phyloP scores from a whole-genome alignment of 2,113 vertebrate species.

The Agelaius phoeniceus region DNA sequence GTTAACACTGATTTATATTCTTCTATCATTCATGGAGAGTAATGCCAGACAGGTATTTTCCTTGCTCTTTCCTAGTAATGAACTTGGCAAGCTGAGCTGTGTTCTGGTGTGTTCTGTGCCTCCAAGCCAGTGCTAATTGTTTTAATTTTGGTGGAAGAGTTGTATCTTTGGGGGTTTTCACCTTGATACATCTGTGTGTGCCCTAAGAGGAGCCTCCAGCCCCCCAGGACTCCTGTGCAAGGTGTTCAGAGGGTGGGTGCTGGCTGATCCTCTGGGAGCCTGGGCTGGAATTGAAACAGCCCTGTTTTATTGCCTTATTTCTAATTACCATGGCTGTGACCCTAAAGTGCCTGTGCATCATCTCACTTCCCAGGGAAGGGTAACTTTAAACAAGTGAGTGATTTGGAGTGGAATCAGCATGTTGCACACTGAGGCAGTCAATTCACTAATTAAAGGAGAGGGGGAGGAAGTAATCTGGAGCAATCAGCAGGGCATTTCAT shows the following conservation, averaged over 20 bases:
- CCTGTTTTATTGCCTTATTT: neutral
- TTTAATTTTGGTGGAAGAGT: neutral
- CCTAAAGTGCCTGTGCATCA: neutral
- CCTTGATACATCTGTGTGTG: neutral
- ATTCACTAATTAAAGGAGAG: conserved; percentile 23
- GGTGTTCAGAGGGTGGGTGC: neutral
- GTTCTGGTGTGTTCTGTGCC: neutral
- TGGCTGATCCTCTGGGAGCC: neutral
- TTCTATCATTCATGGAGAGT: neutral
- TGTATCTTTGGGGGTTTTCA: neutral
- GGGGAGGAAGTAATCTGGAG: conserved; percentile 17
- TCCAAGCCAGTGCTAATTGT: neutral
- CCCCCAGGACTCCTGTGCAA: neutral
- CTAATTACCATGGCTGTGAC: neutral
- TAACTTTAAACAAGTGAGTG: neutral
- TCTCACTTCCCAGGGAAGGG: neutral
- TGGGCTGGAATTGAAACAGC: neutral
- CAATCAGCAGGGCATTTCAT: conserved; percentile 46
- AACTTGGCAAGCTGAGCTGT: neutral
- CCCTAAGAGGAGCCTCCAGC: neutral
- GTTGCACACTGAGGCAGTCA: neutral
- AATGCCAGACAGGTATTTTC: neutral
- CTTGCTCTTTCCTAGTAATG: neutral
- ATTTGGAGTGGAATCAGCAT: neutral
- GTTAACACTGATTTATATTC: neutral